Evolutionary conservation across 2,113 vertebrate genomes (phyloP).

Genomic region (Syrrhaptes paradoxus): DNA sequence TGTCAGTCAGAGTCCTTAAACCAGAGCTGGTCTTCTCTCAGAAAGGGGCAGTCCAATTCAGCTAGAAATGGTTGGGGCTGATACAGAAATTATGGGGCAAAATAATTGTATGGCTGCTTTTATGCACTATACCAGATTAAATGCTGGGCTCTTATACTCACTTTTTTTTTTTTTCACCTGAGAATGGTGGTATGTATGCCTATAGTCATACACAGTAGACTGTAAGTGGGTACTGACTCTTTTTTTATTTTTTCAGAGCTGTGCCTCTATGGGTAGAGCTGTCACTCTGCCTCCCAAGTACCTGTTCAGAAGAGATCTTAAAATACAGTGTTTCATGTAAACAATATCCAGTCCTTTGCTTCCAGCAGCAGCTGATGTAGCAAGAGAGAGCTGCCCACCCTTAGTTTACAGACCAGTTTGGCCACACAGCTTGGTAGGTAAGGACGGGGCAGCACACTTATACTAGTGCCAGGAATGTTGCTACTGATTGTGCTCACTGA

Average conservation of each 20-base stretch:
- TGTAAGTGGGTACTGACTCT: neutral
- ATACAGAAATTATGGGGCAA: neutral
- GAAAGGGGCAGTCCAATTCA: neutral
- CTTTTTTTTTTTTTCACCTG: neutral
- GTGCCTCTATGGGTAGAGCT: neutral
- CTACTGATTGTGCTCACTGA: neutral
- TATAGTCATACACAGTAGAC: too few relatives aligned
- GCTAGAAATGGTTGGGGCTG: neutral
- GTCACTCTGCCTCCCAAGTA: neutral
- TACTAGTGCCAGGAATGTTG: neutral
- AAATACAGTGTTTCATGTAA: neutral
- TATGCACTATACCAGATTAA: neutral
- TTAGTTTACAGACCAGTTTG: neutral
- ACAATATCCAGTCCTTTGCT: neutral
- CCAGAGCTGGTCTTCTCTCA: neutral
- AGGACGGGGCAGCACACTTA: neutral
- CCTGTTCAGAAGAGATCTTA: neutral
- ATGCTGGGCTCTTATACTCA: neutral
- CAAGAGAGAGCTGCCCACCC: neutral
- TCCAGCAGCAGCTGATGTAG: neutral
- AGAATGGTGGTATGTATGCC: neutral
- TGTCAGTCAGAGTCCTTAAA: neutral
- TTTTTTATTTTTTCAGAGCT: neutral
- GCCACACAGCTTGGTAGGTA: neutral
- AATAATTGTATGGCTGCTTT: neutral